phyloP scores from a whole-genome alignment of 1,140 invertebrate species.

The Anoplophora glabripennis region DNA sequence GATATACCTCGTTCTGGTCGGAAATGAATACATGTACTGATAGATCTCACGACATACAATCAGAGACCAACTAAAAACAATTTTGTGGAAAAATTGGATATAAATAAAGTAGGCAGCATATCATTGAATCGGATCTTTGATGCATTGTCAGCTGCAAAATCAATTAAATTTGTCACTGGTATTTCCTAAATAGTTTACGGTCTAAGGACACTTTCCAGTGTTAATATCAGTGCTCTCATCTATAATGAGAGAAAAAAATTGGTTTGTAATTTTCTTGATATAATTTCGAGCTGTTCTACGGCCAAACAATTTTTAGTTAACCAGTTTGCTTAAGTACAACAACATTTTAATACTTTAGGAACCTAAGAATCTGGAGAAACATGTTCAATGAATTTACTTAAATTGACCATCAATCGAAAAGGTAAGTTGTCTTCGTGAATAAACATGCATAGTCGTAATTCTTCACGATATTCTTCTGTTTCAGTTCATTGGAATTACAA shows the following conservation, averaged over 20 bases:
- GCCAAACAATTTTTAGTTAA: constrained; percentile 11
- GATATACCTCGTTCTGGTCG: too few relatives aligned
- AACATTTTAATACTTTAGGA: constrained; percentile 20
- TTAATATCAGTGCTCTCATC: constrained; percentile 2
- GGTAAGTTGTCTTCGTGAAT: constrained; percentile 12
- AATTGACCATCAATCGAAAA: constrained; percentile 10
- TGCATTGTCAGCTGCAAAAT: too few relatives aligned
- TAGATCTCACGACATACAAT: too few relatives aligned
- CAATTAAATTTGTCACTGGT: too few relatives aligned
- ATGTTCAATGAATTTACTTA: neutral
- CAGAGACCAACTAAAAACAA: too few relatives aligned
- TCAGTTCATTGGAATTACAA: too few relatives aligned
- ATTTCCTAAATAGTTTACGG: too few relatives aligned
- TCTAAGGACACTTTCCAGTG: neutral
- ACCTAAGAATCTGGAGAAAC: constrained; percentile 18
- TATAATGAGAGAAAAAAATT: neutral
- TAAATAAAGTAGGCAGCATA: constrained; percentile 6
- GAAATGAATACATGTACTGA: too few relatives aligned
- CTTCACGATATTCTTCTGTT: too few relatives aligned
- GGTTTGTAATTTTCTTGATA: neutral
- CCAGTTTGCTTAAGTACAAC: constrained; percentile 13
- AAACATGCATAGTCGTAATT: neutral
- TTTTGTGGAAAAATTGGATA: too few relatives aligned
- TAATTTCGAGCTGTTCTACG: neutral
- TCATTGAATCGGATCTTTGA: constrained; percentile 1